A percentile compares a stretch with the other conserved stretches of the same genome.
These are phyloP conservation scores for Aphodius granarius DNA, from an alignment of 2,888 invertebrate species.

Conservation along the genomic window DNA sequence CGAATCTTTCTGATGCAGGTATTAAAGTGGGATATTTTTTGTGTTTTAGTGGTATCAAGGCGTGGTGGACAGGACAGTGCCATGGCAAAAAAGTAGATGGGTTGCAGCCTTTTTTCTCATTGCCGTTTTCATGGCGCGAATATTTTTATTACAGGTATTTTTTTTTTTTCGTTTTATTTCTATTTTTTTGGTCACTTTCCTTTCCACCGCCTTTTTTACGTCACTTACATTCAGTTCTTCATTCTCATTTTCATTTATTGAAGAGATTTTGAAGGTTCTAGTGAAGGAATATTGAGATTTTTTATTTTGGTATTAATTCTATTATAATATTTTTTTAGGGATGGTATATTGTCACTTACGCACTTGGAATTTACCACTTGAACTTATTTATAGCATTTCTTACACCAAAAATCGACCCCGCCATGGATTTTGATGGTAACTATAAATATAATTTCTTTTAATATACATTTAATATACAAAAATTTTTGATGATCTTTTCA, in stretches of 20 bases:
- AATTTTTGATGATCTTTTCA: too few species aligned
- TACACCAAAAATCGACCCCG: slow-evolving; percentile 99
- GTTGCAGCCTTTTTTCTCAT: slow-evolving; percentile 50
- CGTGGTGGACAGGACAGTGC: slow-evolving; percentile 57
- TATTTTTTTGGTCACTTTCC: background rate
- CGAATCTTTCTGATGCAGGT: slow-evolving; percentile 84
- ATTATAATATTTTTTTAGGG: slow-evolving; percentile 79
- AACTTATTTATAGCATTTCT: slow-evolving; percentile 99
- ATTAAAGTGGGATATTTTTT: slow-evolving; percentile 45
- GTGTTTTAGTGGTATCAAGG: slow-evolving; percentile 56
- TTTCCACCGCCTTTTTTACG: background rate
- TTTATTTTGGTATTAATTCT: slow-evolving; percentile 98
- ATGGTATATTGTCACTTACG: slow-evolving; percentile 99
- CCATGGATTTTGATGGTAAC: slow-evolving; percentile 89
- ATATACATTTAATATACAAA: too few species aligned
- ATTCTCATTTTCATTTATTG: background rate
- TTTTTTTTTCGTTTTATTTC: too few species aligned
- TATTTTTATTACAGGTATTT: slow-evolving; percentile 54
- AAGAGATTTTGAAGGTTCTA: too few species aligned
- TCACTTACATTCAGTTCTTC: background rate
- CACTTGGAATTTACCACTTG: slow-evolving; percentile 97
- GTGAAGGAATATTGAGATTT: slow-evolving; percentile 99
- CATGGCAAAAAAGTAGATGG: slow-evolving; percentile 54
- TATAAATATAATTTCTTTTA: slow-evolving; percentile 5
- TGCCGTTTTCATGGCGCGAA: slow-evolving; percentile 52